Percentiles rank a stretch among this genome's conserved stretches.
These are phyloP conservation scores for Cosmia pyralina DNA, from an alignment of 2,888 invertebrate species.

Conservation along the genomic window DNA sequence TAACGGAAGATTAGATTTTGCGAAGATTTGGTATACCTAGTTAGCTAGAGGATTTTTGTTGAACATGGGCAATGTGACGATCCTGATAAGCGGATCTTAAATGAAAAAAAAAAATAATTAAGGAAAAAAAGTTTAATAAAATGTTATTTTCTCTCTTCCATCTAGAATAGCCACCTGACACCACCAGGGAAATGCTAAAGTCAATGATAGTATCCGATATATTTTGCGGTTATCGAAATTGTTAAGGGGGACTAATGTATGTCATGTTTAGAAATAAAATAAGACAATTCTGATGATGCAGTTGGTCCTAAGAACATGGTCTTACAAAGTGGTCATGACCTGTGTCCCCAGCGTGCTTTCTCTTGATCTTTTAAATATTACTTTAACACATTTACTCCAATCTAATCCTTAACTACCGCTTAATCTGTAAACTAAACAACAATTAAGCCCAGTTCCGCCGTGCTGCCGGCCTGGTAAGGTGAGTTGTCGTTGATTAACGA, in stretches of 20 bases:
- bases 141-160: too few relatives aligned
- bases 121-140: neutral
- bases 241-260: neutral
- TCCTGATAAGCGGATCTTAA: neutral
- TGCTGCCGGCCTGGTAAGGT: constrained; percentile 73
- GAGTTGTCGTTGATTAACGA: constrained; percentile 87
- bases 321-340: neutral
- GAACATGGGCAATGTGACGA: neutral
- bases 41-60: neutral
- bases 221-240: neutral
- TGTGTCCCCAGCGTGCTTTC: neutral
- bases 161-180: too few relatives aligned
- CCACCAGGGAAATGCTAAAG: too few relatives aligned
- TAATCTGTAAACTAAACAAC: constrained; percentile 40
- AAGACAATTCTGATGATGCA: neutral
- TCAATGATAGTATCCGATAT: neutral
- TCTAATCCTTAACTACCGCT: constrained; percentile 24
- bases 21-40: neutral
- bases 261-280: neutral
- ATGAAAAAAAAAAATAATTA: neutral
- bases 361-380: neutral
- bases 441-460: constrained; percentile 42
- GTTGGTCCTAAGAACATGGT: neutral
- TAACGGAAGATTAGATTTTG: constrained; percentile 36
- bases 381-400: constrained; percentile 33